Conservation (phyloP, 35 echinoderm and acorn worm genomes). For the Amphiura filiformis region DNA sequence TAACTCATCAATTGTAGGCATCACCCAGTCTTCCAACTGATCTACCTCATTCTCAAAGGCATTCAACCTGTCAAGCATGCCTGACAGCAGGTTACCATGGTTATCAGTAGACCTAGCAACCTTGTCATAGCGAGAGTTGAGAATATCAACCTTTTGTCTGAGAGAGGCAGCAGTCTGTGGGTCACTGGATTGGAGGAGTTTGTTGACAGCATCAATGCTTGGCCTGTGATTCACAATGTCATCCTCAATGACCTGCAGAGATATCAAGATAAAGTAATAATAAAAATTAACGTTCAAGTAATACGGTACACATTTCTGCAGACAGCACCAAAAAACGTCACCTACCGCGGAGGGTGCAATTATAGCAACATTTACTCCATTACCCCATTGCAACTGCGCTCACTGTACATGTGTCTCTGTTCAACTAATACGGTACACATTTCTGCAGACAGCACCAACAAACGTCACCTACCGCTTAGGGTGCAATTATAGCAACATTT, state of each 20-base stretch:
- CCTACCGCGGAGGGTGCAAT: too few species aligned
- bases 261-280: neutral
- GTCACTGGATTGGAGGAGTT: constrained; percentile 74
- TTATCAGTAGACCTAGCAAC: constrained; percentile 44
- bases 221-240: constrained; percentile 79
- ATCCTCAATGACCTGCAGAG: constrained; percentile 65
- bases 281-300: too few species aligned
- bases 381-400: too few species aligned
- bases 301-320: too few species aligned
- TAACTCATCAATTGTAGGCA: constrained; percentile 76
- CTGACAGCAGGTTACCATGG: constrained; percentile 60
- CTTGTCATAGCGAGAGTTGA: constrained; percentile 81
- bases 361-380: too few species aligned
- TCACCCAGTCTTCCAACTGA: constrained; percentile 84
- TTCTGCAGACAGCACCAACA: too few species aligned
- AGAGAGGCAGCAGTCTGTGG: constrained; percentile 76
- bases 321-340: too few species aligned
- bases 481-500: too few species aligned
- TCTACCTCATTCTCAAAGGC: constrained; percentile 91
- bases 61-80: constrained; percentile 66
- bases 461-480: too few species aligned
- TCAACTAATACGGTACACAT: too few species aligned
- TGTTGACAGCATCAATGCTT: constrained; percentile 62
- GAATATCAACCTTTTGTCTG: constrained; percentile 69
- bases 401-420: too few species aligned